Conservation (phyloP, 2,113 vertebrate species). For the Antechinus flavipes region DNA sequence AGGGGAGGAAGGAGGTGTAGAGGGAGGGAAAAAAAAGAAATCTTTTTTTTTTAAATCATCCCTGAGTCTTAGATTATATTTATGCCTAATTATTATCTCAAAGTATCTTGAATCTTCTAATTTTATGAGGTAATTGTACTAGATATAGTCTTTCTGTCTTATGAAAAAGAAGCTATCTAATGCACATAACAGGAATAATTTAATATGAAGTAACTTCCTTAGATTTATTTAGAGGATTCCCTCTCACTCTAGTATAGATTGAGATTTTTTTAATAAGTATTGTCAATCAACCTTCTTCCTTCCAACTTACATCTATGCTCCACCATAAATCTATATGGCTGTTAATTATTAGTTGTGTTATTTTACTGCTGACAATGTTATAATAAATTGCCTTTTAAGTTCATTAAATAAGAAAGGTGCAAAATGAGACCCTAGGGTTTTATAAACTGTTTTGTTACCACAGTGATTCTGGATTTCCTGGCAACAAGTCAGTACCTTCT, state of each 20-base stretch:
- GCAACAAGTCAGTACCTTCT: background rate
- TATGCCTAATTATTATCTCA: background rate
- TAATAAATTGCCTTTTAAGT: constrained; percentile 4
- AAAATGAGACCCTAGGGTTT: fast-evolving
- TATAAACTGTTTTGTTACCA: fast-evolving
- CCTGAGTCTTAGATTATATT: background rate
- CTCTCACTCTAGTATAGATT: background rate
- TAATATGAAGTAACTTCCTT: background rate
- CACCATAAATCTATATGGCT: background rate
- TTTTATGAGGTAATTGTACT: background rate
- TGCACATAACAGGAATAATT: background rate
- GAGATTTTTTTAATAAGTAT: constrained; percentile 32
- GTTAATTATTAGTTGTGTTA: background rate
- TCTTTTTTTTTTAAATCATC: background rate
- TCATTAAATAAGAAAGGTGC: background rate
- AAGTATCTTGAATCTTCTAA: background rate
- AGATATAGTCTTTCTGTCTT: background rate
- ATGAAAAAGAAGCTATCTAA: background rate
- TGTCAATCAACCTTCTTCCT: background rate
- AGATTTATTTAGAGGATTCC: background rate
- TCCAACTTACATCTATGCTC: constrained; percentile 22
- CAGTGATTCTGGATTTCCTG: background rate
- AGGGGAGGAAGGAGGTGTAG: too few relatives aligned
- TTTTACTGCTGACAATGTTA: constrained; percentile 43
- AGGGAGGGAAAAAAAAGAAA: too few relatives aligned